Evolutionary conservation across 1,140 invertebrate species (phyloP).

Genomic region (Phortica variegata): DNA sequence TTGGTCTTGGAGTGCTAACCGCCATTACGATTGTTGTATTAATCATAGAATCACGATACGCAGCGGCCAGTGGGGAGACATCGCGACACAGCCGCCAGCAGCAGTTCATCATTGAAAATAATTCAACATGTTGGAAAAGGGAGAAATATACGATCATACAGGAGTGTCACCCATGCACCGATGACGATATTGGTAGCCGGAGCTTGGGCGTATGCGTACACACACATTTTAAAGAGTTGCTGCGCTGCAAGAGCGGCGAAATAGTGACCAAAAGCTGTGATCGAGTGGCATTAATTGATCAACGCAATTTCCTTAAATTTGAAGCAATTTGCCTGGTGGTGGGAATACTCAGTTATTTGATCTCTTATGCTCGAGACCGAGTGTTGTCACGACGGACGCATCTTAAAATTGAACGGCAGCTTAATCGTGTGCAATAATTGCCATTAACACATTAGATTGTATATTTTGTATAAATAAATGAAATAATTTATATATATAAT

Average conservation of each 20-base stretch:
- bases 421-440: slow-evolving; percentile 58
- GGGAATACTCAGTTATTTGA: slow-evolving; percentile 61
- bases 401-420: slow-evolving; percentile 58
- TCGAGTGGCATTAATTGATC: slow-evolving; percentile 70
- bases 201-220: slow-evolving; percentile 69
- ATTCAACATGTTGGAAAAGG: slow-evolving; percentile 71
- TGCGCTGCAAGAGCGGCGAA: slow-evolving; percentile 70
- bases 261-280: slow-evolving; percentile 71
- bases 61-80: slow-evolving; percentile 46
- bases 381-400: slow-evolving; percentile 57
- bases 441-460: too few relatives aligned
- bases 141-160: slow-evolving; percentile 70
- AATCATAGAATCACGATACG: slow-evolving; percentile 72
- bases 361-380: slow-evolving; percentile 44
- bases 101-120: slow-evolving; percentile 70
- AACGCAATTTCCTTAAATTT: slow-evolving; percentile 81
- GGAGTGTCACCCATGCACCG: slow-evolving; percentile 78
- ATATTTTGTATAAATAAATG: slow-evolving; percentile 21
- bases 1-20: slow-evolving; percentile 65
- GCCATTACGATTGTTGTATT: slow-evolving; percentile 73
- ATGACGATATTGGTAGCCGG: slow-evolving; percentile 72
- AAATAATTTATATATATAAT: slow-evolving; percentile 33
- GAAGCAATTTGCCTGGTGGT: slow-evolving; percentile 71
- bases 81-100: slow-evolving; percentile 28
- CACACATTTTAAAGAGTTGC: slow-evolving; percentile 70